Evolutionary conservation across 2,888 invertebrate genomes (phyloP).

Genomic region (Palloptera scutellata): DNA sequence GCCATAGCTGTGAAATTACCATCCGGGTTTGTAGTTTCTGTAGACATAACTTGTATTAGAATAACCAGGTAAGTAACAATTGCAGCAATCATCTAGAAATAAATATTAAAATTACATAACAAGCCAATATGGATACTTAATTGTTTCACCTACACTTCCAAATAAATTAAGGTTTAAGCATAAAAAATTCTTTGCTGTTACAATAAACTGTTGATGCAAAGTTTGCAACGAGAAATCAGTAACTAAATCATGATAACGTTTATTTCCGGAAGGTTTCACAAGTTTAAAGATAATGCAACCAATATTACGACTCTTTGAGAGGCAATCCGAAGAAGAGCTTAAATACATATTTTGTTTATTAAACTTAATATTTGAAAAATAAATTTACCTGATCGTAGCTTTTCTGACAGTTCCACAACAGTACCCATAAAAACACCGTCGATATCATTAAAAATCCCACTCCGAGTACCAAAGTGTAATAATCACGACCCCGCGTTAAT

Average conservation of each 20-base stretch:
- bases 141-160: slow-evolving; percentile 52
- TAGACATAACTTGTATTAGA: slow-evolving; percentile 61
- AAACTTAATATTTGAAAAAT: not conserved
- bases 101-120: too few relatives aligned
- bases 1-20: too few relatives aligned
- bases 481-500: not conserved
- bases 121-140: not conserved
- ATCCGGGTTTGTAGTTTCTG: slow-evolving; percentile 40
- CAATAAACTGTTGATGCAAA: slow-evolving; percentile 58
- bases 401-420: slow-evolving; percentile 57
- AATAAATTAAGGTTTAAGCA: slow-evolving; percentile 57
- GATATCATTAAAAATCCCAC: slow-evolving; percentile 41
- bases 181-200: slow-evolving; percentile 63
- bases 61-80: slow-evolving; percentile 60
- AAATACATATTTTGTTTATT: not conserved
- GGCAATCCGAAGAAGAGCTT: not conserved
- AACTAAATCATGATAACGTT: slow-evolving; percentile 58
- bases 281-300: slow-evolving; percentile 60
- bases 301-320: slow-evolving; percentile 57
- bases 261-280: slow-evolving; percentile 55
- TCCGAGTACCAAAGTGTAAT: not conserved
- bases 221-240: slow-evolving; percentile 60
- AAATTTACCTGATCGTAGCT: slow-evolving; percentile 50
- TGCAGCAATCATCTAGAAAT: slow-evolving; percentile 56
- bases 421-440: slow-evolving; percentile 40